A percentile compares a stretch with the other conserved stretches of the same genome.
Conservation (phyloP, 2,113 vertebrate genomes). For the Bombycilla garrulus region DNA sequence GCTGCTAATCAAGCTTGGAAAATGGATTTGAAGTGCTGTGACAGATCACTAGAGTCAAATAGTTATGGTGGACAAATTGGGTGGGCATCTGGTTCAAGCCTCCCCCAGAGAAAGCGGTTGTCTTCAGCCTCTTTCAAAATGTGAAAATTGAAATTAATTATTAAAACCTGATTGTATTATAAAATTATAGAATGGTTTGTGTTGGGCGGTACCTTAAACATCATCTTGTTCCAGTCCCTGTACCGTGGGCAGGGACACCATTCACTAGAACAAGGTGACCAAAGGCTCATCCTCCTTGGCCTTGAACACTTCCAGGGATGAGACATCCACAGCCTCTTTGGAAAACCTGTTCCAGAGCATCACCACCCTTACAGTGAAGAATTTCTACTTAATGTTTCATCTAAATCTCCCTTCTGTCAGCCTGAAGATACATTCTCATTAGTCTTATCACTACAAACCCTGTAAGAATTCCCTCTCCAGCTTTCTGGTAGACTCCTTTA, state of each 20-base stretch:
- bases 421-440: background rate
- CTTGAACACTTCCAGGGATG: background rate
- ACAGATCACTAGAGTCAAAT: background rate
- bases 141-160: background rate
- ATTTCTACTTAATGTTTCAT: background rate
- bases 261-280: background rate
- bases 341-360: background rate
- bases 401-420: background rate
- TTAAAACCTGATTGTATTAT: background rate
- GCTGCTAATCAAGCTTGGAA: background rate
- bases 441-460: background rate
- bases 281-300: background rate
- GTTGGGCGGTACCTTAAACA: background rate
- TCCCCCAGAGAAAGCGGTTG: background rate
- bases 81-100: background rate
- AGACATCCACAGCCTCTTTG: background rate
- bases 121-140: background rate
- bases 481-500: background rate
- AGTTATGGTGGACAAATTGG: background rate
- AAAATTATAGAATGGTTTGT: background rate
- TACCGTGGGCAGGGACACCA: background rate
- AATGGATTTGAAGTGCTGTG: background rate
- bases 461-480: background rate
- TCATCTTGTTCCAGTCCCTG: background rate
- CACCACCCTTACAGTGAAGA: background rate